These are phyloP conservation scores for Lagocephalus sceleratus DNA, from an alignment of 2,797 vertebrate species.

Conservation along the genomic window DNA sequence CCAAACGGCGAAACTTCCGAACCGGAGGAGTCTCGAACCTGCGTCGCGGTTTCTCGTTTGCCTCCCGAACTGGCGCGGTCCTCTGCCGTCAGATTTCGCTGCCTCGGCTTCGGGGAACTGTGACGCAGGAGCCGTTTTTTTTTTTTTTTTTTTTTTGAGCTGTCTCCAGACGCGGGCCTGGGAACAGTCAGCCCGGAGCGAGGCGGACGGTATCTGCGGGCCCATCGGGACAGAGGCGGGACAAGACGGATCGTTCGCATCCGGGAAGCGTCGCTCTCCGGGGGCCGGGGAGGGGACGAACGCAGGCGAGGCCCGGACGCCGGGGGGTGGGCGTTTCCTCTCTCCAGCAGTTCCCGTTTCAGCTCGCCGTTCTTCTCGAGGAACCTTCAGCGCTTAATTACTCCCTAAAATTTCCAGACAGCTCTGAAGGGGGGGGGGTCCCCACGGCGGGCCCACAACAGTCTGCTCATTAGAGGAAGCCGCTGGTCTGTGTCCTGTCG, in stretches of 20 bases:
- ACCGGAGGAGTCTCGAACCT: no score
- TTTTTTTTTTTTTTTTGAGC: no score
- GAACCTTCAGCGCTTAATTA: not conserved
- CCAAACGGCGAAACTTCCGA: no score
- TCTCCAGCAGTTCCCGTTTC: not conserved
- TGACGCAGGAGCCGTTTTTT: no score
- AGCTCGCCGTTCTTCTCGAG: not conserved
- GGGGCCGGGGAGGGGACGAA: not conserved
- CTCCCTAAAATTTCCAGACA: not conserved
- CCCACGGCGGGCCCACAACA: slow-evolving; percentile 58
- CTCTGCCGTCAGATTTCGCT: no score
- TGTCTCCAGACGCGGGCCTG: not conserved
- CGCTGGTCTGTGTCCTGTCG: slow-evolving; percentile 23
- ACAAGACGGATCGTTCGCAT: not conserved
- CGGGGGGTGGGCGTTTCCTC: not conserved
- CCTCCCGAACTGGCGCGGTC: no score
- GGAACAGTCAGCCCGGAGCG: not conserved
- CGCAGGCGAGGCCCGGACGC: not conserved
- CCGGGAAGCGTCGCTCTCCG: no score
- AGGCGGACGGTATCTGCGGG: not conserved
- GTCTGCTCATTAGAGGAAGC: slow-evolving; percentile 72
- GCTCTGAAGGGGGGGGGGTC: slow-evolving; percentile 31
- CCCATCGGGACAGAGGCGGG: not conserved
- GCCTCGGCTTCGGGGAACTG: no score
- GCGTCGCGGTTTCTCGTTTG: no score